These are phyloP conservation scores for Littorina saxatilis DNA, from an alignment of 1,140 invertebrate species.

Conservation along the genomic window DNA sequence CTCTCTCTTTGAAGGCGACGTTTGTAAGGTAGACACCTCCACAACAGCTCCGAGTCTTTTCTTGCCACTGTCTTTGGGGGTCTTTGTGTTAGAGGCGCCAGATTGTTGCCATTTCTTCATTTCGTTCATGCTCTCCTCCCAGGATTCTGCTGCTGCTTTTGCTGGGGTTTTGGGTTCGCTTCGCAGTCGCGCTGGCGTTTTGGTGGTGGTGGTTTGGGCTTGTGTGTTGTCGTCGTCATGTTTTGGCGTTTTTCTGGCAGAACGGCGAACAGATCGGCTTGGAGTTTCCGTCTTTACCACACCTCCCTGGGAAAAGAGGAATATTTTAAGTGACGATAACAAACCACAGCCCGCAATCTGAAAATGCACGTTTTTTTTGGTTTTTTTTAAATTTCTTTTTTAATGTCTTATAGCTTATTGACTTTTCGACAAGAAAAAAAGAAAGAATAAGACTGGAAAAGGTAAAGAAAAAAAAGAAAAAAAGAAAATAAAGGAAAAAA, in stretches of 20 bases:
- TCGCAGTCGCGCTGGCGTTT: background rate
- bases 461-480: no score
- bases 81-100: background rate
- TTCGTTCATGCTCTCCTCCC: slow-evolving; percentile 16
- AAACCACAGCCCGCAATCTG: no score
- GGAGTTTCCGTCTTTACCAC: slow-evolving; percentile 32
- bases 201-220: background rate
- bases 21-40: no score
- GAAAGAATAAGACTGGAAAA: no score
- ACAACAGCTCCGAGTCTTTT: no score
- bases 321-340: no score
- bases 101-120: slow-evolving; percentile 12
- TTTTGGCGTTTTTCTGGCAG: background rate
- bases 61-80: background rate
- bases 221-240: background rate
- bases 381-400: no score
- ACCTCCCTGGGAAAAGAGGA: background rate
- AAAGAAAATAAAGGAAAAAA: no score
- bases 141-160: background rate
- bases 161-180: background rate
- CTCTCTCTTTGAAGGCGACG: no score
- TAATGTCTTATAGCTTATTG: no score
- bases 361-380: no score
- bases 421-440: no score
- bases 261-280: slow-evolving; percentile 19